A percentile compares a stretch with the other conserved stretches of the same genome.
Evolutionary conservation across 1,140 invertebrate species (phyloP).

Genomic region (Pantala flavescens): DNA sequence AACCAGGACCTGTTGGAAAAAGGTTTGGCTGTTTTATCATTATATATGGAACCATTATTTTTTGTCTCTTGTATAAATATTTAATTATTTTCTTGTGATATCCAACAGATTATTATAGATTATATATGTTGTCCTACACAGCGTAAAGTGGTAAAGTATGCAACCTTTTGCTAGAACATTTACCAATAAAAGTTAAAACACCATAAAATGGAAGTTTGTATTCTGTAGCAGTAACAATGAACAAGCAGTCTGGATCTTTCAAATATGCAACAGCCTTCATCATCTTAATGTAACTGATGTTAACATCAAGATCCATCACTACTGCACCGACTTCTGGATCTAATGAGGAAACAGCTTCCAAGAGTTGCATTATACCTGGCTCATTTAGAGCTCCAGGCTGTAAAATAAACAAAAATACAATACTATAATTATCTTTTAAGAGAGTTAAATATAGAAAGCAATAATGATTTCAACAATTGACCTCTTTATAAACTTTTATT

Average conservation of each 20-base stretch:
- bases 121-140: too few relatives aligned
- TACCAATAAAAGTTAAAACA: not conserved
- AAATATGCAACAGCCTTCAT: conserved; percentile 81
- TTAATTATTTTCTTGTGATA: too few relatives aligned
- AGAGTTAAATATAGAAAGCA: not conserved
- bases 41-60: too few relatives aligned
- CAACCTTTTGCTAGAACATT: not conserved
- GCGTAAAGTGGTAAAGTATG: too few relatives aligned
- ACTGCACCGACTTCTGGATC: conserved; percentile 80
- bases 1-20: not conserved
- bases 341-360: conserved; percentile 35
- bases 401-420: conserved; percentile 19
- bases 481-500: not conserved
- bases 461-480: not conserved
- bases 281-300: conserved; percentile 85
- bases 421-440: not conserved
- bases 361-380: conserved; percentile 17
- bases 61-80: too few relatives aligned
- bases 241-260: conserved; percentile 59
- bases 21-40: not conserved
- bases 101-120: too few relatives aligned
- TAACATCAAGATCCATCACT: conserved; percentile 83
- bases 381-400: conserved; percentile 30
- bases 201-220: conserved; percentile 51
- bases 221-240: conserved; percentile 90